phyloP scores from a whole-genome alignment of 2,797 vertebrate genomes.

The Lacerta viridis region DNA sequence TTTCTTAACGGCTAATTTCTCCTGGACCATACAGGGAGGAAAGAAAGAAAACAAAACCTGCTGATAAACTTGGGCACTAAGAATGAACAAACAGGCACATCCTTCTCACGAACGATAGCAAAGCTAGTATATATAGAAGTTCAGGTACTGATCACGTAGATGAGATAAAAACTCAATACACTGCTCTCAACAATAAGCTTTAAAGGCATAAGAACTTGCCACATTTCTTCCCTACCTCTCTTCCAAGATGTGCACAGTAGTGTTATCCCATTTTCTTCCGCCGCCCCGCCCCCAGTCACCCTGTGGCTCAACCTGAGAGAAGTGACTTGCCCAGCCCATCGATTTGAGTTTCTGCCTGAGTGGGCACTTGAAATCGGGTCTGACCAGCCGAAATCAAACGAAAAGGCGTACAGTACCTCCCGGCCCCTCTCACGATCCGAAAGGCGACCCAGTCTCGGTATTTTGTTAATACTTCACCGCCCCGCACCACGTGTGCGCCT shows the following conservation, averaged over 20 bases:
- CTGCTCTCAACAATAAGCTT: not conserved
- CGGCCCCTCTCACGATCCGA: not conserved
- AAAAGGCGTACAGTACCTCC: not conserved
- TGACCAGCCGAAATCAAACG: not conserved
- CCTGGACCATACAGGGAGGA: conserved; percentile 79
- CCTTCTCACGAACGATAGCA: not conserved
- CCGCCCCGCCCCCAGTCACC: too few species aligned
- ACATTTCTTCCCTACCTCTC: not conserved
- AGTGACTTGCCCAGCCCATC: not conserved
- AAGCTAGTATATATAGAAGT: not conserved
- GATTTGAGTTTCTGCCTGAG: too few species aligned
- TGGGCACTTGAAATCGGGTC: not conserved
- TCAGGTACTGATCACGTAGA: not conserved
- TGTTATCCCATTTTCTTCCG: too few species aligned
- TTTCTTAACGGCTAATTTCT: conserved; percentile 90
- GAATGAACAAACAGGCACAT: not conserved
- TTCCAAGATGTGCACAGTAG: too few species aligned
- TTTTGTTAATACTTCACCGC: not conserved
- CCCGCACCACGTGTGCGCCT: too few species aligned
- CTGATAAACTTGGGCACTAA: not conserved
- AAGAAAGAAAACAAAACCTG: not conserved
- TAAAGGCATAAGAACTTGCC: not conserved
- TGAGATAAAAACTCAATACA: not conserved
- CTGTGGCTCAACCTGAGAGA: not conserved
- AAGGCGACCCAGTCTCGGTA: not conserved